Base-by-base conservation (phyloP, 2,888 invertebrate species). In the Tyria jacobaeae region DNA sequence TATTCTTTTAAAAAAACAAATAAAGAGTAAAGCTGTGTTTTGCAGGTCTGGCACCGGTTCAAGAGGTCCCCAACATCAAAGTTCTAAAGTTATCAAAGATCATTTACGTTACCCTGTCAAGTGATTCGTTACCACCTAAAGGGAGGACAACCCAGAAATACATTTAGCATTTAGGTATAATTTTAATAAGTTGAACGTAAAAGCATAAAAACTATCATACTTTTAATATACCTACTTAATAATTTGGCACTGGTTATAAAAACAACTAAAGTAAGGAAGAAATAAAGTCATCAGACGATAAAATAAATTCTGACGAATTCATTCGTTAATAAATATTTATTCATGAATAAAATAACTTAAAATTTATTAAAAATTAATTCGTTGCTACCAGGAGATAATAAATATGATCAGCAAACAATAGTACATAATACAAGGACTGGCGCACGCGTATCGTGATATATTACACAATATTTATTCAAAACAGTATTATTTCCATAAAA, bases 401-500 rank as follows among this genome's bases (percentile, higher is more conserved):
- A 66, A 76, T 14, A 51, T 51, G 58, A 62, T 51, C 54, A 61
- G 57, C 58, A 70, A 75, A 78, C 77, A 78, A 78, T 76, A 68
- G 70, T 71, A 74, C 70, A 77, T 75, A 74, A 74, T 56, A 64
- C 56, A 64, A 76, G 73, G 70, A 71, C 75, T 61, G 68, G 70
- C 68, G 73, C 73, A 76, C 58, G 62, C 65, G 68, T 75, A 80
- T 70, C 67, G 76, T 79, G 80, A 86, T 87, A 84, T 84, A 86
- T 81, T 75, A 76, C 74, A 62, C 62, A 70, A 70, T 69, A 62
- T 59, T 69, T 71, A 82, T 83, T 85, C 81, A 82, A 87, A 85
- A 80, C 77, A 72, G 68, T 68, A 71, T 80, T 81, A 85, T 89
- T 86, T 80, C 78, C 86, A 88, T 89, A 78, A 82, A 85, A 84